Conservation (phyloP, 2,797 vertebrate species). For the Leptoclinus maculatus region DNA sequence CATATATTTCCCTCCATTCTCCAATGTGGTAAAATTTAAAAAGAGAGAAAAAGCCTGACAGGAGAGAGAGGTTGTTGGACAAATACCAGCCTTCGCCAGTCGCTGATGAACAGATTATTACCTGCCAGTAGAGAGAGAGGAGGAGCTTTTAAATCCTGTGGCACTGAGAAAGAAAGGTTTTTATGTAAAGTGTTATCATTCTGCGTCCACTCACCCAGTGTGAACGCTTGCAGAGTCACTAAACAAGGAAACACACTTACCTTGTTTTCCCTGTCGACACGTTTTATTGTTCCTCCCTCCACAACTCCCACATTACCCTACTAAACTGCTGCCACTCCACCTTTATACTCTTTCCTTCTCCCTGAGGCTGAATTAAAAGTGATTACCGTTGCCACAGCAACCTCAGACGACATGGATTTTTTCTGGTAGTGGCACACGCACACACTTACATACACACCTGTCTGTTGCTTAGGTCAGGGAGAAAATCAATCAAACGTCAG, state of each 20-base stretch:
- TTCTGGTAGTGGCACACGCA: slow-evolving; percentile 43
- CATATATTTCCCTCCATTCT: slow-evolving; percentile 41
- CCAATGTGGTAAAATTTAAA: slow-evolving; percentile 40
- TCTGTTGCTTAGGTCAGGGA: slow-evolving; percentile 42
- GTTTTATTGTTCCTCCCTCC: slow-evolving; percentile 55
- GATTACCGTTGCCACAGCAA: slow-evolving; percentile 87
- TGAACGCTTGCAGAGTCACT: slow-evolving; percentile 33
- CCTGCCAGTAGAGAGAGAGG: slow-evolving; percentile 36
- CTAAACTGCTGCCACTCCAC: slow-evolving; percentile 67
- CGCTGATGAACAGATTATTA: slow-evolving; percentile 56
- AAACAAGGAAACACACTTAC: slow-evolving; percentile 36
- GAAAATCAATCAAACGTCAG: slow-evolving; percentile 54
- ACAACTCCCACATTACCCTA: slow-evolving; percentile 47
- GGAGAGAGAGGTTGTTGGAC: slow-evolving; percentile 27
- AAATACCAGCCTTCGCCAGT: slow-evolving; percentile 50
- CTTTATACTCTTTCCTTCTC: slow-evolving; percentile 67
- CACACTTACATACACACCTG: slow-evolving; percentile 23
- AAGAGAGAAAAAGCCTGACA: slow-evolving; percentile 32
- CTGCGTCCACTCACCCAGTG: slow-evolving; percentile 34
- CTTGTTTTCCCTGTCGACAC: slow-evolving; percentile 49
- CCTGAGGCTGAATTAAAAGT: slow-evolving; percentile 82
- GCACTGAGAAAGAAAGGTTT: slow-evolving; percentile 57
- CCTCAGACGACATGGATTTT: slow-evolving; percentile 87
- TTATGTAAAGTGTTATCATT: slow-evolving; percentile 59
- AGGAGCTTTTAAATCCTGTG: slow-evolving; percentile 51